phyloP scores from a whole-genome alignment of 2,888 invertebrate species.

The Linhomoeus sp. region DNA sequence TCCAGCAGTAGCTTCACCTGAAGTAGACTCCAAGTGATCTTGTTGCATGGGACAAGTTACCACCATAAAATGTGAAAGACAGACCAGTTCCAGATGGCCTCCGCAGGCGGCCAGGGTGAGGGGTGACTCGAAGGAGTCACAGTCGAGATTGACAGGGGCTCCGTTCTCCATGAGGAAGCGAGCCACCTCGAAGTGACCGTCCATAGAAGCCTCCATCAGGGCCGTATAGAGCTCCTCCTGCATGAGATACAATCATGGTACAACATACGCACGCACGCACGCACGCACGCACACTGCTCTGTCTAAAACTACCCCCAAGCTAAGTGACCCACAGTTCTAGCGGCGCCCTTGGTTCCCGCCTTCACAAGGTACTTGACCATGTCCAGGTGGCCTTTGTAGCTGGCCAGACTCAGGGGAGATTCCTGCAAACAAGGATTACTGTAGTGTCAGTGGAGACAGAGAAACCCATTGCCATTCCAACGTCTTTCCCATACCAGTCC shows the following conservation, averaged over 20 bases:
- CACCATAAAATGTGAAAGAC: neutral
- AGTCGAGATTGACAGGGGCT: slow-evolving; percentile 97
- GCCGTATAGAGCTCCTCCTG: slow-evolving; percentile 86
- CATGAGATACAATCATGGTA: neutral
- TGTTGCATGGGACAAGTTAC: too few relatives aligned
- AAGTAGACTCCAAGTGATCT: neutral
- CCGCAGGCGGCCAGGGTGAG: slow-evolving; percentile 93
- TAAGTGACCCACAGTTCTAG: neutral
- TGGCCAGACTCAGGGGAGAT: slow-evolving; percentile 79
- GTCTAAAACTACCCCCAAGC: neutral
- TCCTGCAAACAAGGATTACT: slow-evolving; percentile 55
- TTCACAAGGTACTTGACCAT: slow-evolving; percentile 88
- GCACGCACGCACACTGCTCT: neutral
- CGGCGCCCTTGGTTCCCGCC: slow-evolving; percentile 63
- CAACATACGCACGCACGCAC: too few relatives aligned
- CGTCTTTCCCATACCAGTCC: slow-evolving; percentile 6
- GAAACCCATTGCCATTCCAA: neutral
- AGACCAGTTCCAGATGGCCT: slow-evolving; percentile 84
- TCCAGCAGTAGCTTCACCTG: slow-evolving; percentile 61
- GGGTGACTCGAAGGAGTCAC: slow-evolving; percentile 96
- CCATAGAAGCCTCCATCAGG: slow-evolving; percentile 98
- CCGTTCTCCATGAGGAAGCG: slow-evolving; percentile 71
- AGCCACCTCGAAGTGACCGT: slow-evolving; percentile 84
- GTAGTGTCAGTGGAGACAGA: neutral
- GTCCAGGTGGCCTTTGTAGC: slow-evolving; percentile 81